Evolutionary conservation across 2,113 vertebrate genomes (phyloP).

Genomic region (Tenrec ecaudatus): DNA sequence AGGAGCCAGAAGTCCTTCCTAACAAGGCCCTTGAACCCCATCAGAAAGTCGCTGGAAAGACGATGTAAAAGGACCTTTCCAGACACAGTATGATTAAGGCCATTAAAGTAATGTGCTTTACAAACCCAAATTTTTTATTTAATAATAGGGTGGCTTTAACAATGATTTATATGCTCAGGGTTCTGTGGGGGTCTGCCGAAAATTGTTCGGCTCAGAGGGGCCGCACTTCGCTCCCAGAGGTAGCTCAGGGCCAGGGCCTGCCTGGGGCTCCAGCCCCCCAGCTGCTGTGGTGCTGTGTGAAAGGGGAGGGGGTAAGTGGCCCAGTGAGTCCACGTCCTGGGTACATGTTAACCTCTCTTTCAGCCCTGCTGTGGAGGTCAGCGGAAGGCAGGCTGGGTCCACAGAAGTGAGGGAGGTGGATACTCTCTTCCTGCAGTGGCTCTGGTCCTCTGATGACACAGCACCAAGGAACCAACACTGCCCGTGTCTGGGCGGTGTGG

Average conservation of each 20-base stretch:
- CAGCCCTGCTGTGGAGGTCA: not conserved
- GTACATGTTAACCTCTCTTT: not conserved
- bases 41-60: not conserved
- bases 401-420: not conserved
- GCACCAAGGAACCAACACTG: too few relatives aligned
- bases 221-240: not conserved
- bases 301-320: too few relatives aligned
- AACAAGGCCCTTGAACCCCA: not conserved
- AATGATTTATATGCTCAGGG: slow-evolving; percentile 22
- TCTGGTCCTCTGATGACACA: too few relatives aligned
- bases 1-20: not conserved
- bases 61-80: not conserved
- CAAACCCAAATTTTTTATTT: slow-evolving; percentile 49
- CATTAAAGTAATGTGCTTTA: slow-evolving; percentile 50
- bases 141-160: slow-evolving; percentile 32
- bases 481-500: too few relatives aligned
- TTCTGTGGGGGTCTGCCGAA: slow-evolving; percentile 36
- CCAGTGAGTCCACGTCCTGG: too few relatives aligned
- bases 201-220: slow-evolving; percentile 5
- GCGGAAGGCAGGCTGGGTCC: not conserved
- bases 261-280: not conserved
- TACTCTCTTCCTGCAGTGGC: too few relatives aligned
- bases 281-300: not conserved
- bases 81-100: slow-evolving; percentile 28
- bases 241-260: not conserved